Evolutionary conservation across 2,113 vertebrate species (phyloP).

Genomic region (Gallinago media): DNA sequence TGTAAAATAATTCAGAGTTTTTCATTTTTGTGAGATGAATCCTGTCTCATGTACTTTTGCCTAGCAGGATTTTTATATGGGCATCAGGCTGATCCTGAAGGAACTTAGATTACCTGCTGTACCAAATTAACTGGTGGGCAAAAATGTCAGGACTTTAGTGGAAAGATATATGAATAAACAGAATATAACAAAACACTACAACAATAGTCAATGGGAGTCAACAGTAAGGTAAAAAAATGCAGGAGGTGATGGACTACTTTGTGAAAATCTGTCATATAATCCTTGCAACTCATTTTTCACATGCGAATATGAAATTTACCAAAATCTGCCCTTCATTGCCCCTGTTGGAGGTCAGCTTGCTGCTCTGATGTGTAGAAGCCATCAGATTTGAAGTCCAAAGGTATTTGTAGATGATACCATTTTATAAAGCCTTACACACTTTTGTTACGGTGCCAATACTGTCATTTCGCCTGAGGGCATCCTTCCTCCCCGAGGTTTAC

Average conservation of each 20-base stretch:
- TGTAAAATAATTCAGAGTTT: fast-evolving
- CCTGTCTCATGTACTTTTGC: background rate
- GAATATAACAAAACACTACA: background rate
- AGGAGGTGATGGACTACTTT: background rate
- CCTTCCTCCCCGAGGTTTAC: background rate
- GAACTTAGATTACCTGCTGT: background rate
- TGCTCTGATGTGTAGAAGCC: background rate
- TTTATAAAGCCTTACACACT: background rate
- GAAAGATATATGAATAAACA: background rate
- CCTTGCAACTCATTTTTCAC: background rate
- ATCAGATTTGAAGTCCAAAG: background rate
- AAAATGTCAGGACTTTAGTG: fast-evolving
- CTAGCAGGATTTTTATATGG: background rate
- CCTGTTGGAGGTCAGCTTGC: background rate
- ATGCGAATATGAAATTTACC: background rate
- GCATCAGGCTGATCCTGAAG: fast-evolving
- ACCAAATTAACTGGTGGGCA: background rate
- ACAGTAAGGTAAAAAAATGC: background rate
- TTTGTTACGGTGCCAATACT: background rate
- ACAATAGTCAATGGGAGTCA: background rate
- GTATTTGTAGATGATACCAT: background rate
- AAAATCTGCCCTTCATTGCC: background rate
- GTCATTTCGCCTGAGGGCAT: background rate
- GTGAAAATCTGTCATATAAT: background rate
- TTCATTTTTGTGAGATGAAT: background rate